These are phyloP conservation scores for Megaptera novaeangliae DNA, from an alignment of 2,113 vertebrate genomes.

Conservation along the genomic window DNA sequence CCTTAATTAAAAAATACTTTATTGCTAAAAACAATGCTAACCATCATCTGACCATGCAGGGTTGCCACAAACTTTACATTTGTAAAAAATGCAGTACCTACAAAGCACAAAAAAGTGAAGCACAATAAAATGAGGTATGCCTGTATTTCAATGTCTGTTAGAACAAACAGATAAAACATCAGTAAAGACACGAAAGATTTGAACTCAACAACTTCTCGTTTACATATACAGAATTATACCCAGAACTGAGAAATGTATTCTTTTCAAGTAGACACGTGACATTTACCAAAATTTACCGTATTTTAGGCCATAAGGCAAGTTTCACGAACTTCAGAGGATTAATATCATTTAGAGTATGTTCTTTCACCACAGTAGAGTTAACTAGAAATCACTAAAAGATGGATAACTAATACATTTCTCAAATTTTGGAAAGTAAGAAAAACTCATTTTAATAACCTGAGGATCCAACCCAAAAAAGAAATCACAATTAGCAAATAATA, in stretches of 20 bases:
- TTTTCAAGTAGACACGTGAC: neutral
- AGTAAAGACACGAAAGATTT: neutral
- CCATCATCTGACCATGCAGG: no score
- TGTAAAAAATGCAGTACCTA: no score
- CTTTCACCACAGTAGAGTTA: neutral
- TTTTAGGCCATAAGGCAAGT: neutral
- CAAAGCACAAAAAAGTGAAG: no score
- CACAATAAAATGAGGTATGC: no score
- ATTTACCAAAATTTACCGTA: neutral
- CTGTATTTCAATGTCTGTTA: neutral
- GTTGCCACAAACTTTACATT: no score
- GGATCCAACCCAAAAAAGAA: neutral
- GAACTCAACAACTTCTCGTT: neutral
- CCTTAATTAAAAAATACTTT: no score
- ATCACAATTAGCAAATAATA: neutral
- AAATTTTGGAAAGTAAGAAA: neutral
- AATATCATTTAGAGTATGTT: neutral
- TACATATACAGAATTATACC: neutral
- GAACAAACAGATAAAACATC: neutral
- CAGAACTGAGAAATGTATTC: neutral
- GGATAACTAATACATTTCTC: neutral
- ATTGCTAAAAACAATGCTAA: no score
- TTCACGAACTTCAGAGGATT: neutral
- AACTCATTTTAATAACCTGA: neutral
- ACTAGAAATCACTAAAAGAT: neutral